A percentile compares a stretch with the other conserved stretches of the same genome.
phyloP scores from a whole-genome alignment of 2,113 vertebrate species.

The Dissostichus mawsoni region DNA sequence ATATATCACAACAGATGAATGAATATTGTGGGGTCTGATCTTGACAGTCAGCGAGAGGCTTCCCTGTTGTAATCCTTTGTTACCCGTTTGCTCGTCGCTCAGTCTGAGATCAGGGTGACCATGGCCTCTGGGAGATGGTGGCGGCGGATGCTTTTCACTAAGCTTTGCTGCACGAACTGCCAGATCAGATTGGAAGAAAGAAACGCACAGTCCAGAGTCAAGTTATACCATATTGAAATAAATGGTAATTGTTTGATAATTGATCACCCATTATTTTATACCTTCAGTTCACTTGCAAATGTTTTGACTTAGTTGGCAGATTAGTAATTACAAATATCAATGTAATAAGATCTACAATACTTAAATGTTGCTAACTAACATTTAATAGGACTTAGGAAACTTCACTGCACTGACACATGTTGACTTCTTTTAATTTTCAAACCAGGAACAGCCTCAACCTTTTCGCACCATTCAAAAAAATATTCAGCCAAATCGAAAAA shows the following conservation, averaged over 20 bases:
- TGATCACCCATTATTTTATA: not conserved
- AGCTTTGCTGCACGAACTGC: not conserved
- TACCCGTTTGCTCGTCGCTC: not conserved
- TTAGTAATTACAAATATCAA: not conserved
- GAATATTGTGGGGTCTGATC: not conserved
- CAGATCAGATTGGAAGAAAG: not conserved
- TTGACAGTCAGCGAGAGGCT: not conserved
- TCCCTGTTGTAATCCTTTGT: not conserved
- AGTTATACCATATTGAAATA: too few species aligned
- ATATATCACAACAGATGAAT: not conserved
- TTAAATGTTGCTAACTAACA: not conserved
- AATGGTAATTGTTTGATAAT: not conserved
- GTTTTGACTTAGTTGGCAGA: not conserved
- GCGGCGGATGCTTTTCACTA: constrained; percentile 1
- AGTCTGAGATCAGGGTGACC: constrained; percentile 10
- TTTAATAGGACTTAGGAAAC: not conserved
- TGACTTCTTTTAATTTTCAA: not conserved
- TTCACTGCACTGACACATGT: not conserved
- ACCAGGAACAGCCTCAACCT: not conserved
- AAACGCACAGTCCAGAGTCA: not conserved
- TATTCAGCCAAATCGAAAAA: too few species aligned
- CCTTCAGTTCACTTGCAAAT: not conserved
- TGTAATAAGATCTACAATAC: not conserved
- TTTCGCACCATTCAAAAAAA: not conserved
- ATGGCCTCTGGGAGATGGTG: not conserved